These are phyloP conservation scores for Tupaia tana DNA, from an alignment of 2,113 vertebrate genomes.

Conservation along the genomic window DNA sequence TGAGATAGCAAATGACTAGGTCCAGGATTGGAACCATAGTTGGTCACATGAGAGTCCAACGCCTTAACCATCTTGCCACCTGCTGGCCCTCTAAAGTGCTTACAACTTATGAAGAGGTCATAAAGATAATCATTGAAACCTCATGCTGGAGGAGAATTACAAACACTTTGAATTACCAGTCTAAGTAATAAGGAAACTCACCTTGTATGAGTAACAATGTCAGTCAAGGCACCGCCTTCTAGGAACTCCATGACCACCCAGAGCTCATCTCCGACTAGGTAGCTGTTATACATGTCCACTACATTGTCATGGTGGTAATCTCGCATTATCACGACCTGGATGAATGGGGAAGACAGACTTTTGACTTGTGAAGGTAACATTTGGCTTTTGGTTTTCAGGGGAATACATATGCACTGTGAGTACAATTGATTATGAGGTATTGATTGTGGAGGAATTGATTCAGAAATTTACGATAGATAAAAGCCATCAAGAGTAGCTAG, in stretches of 20 bases:
- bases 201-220: slow-evolving; percentile 99
- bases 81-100: not conserved
- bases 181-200: slow-evolving; percentile 77
- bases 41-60: too few species aligned
- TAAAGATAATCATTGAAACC: not conserved
- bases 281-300: slow-evolving; percentile 99
- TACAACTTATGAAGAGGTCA: not conserved
- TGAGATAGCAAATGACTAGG: too few species aligned
- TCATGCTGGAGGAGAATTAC: not conserved
- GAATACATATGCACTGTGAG: not conserved
- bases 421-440: not conserved
- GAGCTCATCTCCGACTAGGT: slow-evolving; percentile 96
- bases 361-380: not conserved
- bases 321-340: slow-evolving; percentile 98
- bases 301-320: slow-evolving; percentile 99
- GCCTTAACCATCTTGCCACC: too few species aligned
- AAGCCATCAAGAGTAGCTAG: not conserved
- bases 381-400: not conserved
- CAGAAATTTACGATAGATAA: not conserved
- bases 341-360: slow-evolving; percentile 54
- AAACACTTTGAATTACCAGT: not conserved
- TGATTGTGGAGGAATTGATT: not conserved
- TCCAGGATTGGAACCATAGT: too few species aligned
- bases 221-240: slow-evolving; percentile 97
- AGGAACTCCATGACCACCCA: slow-evolving; percentile 99